Evolutionary conservation across 2,888 invertebrate species (phyloP).

Genomic region (Calameuta filiformis): DNA sequence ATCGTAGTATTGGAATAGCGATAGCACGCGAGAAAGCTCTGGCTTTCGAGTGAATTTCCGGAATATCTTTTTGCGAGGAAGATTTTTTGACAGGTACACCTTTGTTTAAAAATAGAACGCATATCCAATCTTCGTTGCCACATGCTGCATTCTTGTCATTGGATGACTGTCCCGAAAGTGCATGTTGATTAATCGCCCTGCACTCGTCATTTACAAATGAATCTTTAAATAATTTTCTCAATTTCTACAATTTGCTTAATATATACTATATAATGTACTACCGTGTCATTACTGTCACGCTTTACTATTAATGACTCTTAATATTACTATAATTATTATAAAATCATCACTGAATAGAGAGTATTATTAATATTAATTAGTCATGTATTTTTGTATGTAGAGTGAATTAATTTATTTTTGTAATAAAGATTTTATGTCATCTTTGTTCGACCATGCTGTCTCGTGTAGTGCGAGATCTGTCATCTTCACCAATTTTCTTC

Average conservation of each 20-base stretch:
- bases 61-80: neutral
- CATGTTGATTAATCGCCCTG: neutral
- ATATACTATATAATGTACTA: constrained; percentile 33
- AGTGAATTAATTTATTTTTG: constrained; percentile 62
- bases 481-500: neutral
- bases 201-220: neutral
- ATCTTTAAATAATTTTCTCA: neutral
- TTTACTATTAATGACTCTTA: constrained; percentile 28
- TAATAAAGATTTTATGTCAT: constrained; percentile 52
- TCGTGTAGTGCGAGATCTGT: neutral
- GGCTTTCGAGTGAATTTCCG: neutral
- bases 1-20: neutral
- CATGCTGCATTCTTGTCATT: neutral
- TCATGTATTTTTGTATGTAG: constrained; percentile 61
- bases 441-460: constrained; percentile 16
- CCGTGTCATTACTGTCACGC: constrained; percentile 32
- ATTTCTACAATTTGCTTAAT: constrained; percentile 12
- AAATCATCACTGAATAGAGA: constrained; percentile 57
- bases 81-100: neutral
- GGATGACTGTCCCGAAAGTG: neutral
- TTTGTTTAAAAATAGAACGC: neutral
- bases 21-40: neutral
- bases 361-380: constrained; percentile 61
- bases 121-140: neutral
- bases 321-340: constrained; percentile 27